These are phyloP conservation scores for Cyclura pinguis DNA, from an alignment of 2,797 vertebrate species.

Conservation along the genomic window DNA sequence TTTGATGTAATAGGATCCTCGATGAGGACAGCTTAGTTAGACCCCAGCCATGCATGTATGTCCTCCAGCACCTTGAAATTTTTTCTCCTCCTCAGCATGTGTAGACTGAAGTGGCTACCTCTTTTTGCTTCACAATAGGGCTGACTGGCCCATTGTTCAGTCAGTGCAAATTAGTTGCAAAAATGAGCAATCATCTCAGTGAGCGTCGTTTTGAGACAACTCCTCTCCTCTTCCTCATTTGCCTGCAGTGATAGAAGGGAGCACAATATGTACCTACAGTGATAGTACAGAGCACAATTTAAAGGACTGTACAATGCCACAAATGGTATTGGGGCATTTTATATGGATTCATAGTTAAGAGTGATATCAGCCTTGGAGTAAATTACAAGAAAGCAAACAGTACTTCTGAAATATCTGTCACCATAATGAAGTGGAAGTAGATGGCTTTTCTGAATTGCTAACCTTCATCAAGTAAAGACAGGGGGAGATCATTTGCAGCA, in stretches of 20 bases:
- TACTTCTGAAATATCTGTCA: conserved; percentile 55
- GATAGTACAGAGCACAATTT: not conserved
- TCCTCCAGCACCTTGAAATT: not conserved
- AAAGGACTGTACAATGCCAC: not conserved
- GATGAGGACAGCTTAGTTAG: not conserved
- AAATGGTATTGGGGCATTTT: conserved; percentile 6
- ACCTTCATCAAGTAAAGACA: conserved; percentile 67
- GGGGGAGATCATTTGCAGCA: conserved; percentile 58
- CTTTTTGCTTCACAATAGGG: not conserved
- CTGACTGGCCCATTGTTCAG: not conserved
- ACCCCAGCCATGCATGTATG: not conserved
- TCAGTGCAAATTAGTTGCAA: not conserved
- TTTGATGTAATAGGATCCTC: not conserved
- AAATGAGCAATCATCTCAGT: too few relatives aligned
- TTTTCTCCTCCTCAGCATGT: too few relatives aligned
- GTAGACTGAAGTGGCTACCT: not conserved
- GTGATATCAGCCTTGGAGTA: conserved; percentile 51
- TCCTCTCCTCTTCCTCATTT: not conserved
- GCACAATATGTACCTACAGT: not conserved
- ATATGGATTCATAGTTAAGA: conserved; percentile 26
- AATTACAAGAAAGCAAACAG: conserved; percentile 58
- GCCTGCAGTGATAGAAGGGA: not conserved
- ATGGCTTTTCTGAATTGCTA: conserved; percentile 54
- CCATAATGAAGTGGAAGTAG: conserved; percentile 48
- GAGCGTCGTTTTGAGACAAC: not conserved